A percentile compares a stretch with the other conserved stretches of the same genome.
These are phyloP conservation scores for Calliphora vomitoria DNA, from an alignment of 2,888 invertebrate species.

Conservation along the genomic window DNA sequence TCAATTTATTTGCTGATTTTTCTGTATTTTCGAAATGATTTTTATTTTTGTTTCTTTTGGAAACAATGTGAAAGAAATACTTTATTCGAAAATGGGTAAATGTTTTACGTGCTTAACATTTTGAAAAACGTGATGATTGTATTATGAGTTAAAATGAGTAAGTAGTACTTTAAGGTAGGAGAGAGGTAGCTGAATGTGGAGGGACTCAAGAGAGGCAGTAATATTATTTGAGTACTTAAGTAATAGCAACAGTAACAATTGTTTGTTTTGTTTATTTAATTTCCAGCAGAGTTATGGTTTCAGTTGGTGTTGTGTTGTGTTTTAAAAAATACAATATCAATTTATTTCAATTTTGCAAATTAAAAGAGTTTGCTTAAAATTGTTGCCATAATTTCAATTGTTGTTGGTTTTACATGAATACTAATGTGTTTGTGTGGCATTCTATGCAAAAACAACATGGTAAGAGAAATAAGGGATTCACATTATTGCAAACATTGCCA, in stretches of 20 bases:
- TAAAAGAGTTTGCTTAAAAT: conserved; percentile 46
- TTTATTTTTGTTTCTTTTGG: conserved; percentile 14
- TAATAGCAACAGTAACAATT: conserved; percentile 6
- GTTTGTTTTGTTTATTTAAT: background rate
- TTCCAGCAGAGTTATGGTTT: background rate
- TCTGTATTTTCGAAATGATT: conserved; percentile 22
- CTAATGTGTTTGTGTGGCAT: background rate
- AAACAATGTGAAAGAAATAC: background rate
- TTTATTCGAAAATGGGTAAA: conserved; percentile 52
- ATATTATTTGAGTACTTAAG: background rate
- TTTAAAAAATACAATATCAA: conserved; percentile 47
- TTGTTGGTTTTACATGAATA: background rate
- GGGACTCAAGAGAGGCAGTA: background rate
- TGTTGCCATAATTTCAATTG: conserved; percentile 17
- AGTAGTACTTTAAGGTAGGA: background rate
- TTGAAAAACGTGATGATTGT: conserved; percentile 47
- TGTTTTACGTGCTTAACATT: conserved; percentile 66
- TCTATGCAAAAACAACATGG: too few species aligned
- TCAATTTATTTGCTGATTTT: conserved; percentile 59
- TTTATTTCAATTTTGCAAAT: conserved; percentile 64
- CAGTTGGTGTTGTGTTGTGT: too few species aligned
- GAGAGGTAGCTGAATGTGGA: background rate
- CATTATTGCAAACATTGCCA: background rate
- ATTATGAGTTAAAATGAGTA: conserved; percentile 10
- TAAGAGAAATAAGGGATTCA: background rate